A percentile compares a stretch with the other conserved stretches of the same genome.
Evolutionary conservation across 2,888 invertebrate genomes (phyloP).

Genomic region (Hirtodrosophila alboralis): DNA sequence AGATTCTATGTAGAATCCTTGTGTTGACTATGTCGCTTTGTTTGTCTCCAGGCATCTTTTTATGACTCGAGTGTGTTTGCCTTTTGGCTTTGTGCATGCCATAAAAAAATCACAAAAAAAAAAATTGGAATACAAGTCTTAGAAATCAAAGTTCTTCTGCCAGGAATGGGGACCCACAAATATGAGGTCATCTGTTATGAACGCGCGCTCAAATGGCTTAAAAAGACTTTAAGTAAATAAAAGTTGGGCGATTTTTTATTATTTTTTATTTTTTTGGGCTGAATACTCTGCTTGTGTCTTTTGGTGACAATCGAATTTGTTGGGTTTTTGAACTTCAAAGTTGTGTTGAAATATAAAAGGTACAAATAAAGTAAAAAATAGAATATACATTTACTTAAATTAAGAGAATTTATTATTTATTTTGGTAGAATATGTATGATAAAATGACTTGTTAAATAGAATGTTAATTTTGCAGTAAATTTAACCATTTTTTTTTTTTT

Average conservation of each 20-base stretch:
- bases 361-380: too few species aligned
- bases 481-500: too few species aligned
- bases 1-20: constrained; percentile 18
- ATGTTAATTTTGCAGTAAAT: too few species aligned
- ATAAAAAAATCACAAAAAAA: constrained; percentile 73
- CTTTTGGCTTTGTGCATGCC: constrained; percentile 84
- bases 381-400: too few species aligned
- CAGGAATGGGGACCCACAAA: constrained; percentile 37
- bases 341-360: not conserved
- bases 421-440: too few species aligned
- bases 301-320: constrained; percentile 33
- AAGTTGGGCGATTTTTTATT: too few species aligned
- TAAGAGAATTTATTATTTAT: too few species aligned
- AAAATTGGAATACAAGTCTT: constrained; percentile 43
- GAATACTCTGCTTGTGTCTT: constrained; percentile 3
- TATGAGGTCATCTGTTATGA: constrained; percentile 84
- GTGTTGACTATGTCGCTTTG: constrained; percentile 72
- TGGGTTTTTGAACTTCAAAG: not conserved
- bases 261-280: not conserved
- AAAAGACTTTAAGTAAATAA: constrained; percentile 78
- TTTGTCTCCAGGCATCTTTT: constrained; percentile 83
- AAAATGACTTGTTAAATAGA: too few species aligned
- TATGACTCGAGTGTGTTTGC: constrained; percentile 84
- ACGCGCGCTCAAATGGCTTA: constrained; percentile 58
- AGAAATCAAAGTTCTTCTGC: constrained; percentile 78